These are phyloP conservation scores for Melanostoma scalare DNA, from an alignment of 2,888 invertebrate genomes.

Conservation along the genomic window DNA sequence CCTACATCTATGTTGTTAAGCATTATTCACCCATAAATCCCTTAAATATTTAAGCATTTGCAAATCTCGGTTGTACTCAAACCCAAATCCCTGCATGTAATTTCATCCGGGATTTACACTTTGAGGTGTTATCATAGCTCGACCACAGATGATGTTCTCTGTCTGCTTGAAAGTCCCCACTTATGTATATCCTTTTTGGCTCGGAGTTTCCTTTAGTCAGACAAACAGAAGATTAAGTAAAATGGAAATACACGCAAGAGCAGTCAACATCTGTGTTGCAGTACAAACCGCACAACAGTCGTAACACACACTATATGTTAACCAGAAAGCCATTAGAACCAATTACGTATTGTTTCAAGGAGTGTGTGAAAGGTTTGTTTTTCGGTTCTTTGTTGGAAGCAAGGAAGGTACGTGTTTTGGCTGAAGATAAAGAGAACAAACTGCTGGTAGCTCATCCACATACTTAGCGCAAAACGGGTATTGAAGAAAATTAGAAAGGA, in stretches of 20 bases:
- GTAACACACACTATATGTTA: neutral
- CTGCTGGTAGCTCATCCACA: too few relatives aligned
- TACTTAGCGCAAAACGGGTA: too few relatives aligned
- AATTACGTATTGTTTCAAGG: conserved; percentile 3
- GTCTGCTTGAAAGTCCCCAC: conserved; percentile 8
- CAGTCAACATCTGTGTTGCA: conserved; percentile 1
- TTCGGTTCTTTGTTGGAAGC: too few relatives aligned
- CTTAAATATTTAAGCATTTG: conserved; percentile 39
- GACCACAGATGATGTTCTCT: conserved; percentile 16
- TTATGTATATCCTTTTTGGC: neutral
- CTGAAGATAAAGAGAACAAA: too few relatives aligned
- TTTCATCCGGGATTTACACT: conserved; percentile 37
- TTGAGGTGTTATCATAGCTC: conserved; percentile 40
- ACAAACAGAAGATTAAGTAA: conserved; percentile 5
- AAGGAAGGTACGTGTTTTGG: too few relatives aligned
- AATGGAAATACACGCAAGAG: neutral
- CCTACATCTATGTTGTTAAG: conserved; percentile 14
- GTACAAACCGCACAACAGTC: neutral
- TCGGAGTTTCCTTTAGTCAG: conserved; percentile 20
- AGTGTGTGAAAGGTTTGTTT: too few relatives aligned
- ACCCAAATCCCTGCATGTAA: conserved; percentile 7
- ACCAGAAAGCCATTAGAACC: conserved; percentile 22
- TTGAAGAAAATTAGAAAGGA: too few relatives aligned
- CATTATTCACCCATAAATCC: conserved; percentile 28
- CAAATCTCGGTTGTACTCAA: conserved; percentile 8